Evolutionary conservation across 2,113 vertebrate genomes (phyloP), one percentile per base, ranked within the genome.

Genomic region (Benthochromis sp.): DNA sequence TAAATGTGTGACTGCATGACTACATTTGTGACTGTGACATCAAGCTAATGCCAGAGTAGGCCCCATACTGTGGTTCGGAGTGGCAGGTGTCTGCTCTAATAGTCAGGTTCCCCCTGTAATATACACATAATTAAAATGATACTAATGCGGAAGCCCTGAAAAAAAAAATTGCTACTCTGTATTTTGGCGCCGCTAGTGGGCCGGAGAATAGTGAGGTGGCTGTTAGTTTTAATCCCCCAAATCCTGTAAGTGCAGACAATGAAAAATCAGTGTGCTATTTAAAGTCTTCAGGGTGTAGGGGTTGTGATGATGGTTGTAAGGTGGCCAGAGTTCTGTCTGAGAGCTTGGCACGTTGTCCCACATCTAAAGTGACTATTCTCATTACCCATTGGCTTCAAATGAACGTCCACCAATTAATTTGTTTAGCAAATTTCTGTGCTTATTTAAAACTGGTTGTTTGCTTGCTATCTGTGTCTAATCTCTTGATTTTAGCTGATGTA

Each of bases 11-110:
- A 88, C 40, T 73, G 27, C 29, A 34, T 9, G 14, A 47, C 84
- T 84, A 10, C 66, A 36, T 81, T 63, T 19, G 76, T 76, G 69
- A 84, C 45, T 29, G 8, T 54, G 34, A 86, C 45, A 36, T 89
- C 63, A 85, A 79, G 55, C 86, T 95, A 92, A 95, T 92, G 8
- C 52, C 81, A 90, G 93, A 87, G 59, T 92, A 24, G 50, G 55
- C n/a, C 53, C 71, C 31, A 9, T 16, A 12, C 27, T 40, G 69
- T 73, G 16, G 69, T 36, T 40, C 21, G 73, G 86, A 91, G 84
- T 21, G 61, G 87, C 91, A 95, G 93, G 93, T 92, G 89, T 84
- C 84, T 61, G 87, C 93, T 82, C 63, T 95, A 94, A 95, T 95
- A 83, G 84, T 52, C 86, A 89, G 90, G 88, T 95, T 90, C 40